phyloP scores from a whole-genome alignment of 2,888 invertebrate genomes.

The Pycnomerus fuliginosus region DNA sequence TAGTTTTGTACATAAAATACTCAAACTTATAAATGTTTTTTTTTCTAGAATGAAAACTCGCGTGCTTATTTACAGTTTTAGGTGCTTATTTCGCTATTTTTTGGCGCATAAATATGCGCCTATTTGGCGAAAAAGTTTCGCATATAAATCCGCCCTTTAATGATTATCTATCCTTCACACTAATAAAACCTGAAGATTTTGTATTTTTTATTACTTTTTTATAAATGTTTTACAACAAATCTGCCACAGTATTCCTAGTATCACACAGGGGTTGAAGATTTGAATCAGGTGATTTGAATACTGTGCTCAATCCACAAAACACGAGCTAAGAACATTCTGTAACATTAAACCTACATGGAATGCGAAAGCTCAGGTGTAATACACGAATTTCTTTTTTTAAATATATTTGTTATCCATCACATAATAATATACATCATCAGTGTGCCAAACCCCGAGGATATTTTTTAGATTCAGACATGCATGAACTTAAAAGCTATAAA shows the following conservation, averaged over 20 bases:
- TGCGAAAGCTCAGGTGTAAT: slow-evolving; percentile 33
- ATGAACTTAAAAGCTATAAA: slow-evolving; percentile 44
- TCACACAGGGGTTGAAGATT: slow-evolving; percentile 6
- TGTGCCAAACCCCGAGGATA: slow-evolving; percentile 43
- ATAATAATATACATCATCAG: slow-evolving; percentile 39
- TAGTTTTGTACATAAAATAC: too few relatives aligned
- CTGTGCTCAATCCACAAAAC: slow-evolving; percentile 38
- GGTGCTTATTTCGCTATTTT: too few relatives aligned
- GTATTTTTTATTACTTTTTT: too few relatives aligned
- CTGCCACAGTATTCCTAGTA: slow-evolving; percentile 23
- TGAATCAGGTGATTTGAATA: slow-evolving; percentile 30
- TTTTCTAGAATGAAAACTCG: too few relatives aligned
- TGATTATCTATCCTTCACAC: too few relatives aligned
- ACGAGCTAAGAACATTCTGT: slow-evolving; percentile 27
- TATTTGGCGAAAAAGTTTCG: too few relatives aligned
- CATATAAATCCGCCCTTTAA: too few relatives aligned
- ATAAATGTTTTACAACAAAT: slow-evolving; percentile 25
- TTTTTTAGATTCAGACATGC: slow-evolving; percentile 42
- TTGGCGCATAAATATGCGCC: too few relatives aligned
- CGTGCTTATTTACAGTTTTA: too few relatives aligned
- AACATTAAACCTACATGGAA: slow-evolving; percentile 31
- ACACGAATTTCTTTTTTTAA: slow-evolving; percentile 28
- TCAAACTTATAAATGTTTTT: too few relatives aligned
- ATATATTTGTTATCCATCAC: slow-evolving; percentile 45
- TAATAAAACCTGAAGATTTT: too few relatives aligned